Conservation (phyloP, 2,888 invertebrate species). For the Pyralis farinalis region DNA sequence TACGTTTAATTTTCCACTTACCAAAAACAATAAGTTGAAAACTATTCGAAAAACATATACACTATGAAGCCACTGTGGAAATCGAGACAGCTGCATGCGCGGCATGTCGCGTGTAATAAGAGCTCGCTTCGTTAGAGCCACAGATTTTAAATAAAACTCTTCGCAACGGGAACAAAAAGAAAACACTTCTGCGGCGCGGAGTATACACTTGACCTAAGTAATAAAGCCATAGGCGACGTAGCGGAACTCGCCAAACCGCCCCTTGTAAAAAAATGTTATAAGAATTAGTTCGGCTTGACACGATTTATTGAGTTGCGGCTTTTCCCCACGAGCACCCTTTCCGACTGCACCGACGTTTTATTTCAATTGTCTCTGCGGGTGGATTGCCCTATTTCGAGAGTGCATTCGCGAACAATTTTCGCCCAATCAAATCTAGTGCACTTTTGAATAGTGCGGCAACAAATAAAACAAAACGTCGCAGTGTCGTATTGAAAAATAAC, state of each 20-base stretch:
- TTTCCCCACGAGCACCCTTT: conserved; percentile 25
- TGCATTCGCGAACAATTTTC: conserved; percentile 55
- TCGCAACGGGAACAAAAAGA: conserved; percentile 62
- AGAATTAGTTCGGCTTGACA: conserved; percentile 40
- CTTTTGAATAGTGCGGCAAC: conserved; percentile 36
- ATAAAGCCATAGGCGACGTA: conserved; percentile 32
- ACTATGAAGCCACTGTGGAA: background rate
- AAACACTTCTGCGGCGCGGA: conserved; percentile 47
- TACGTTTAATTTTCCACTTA: conserved; percentile 18
- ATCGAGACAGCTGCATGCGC: conserved; percentile 49
- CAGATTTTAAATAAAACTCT: conserved; percentile 75
- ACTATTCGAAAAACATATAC: background rate
- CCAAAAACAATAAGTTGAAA: conserved; percentile 1
- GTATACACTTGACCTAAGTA: conserved; percentile 56
- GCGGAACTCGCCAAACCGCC: conserved; percentile 29
- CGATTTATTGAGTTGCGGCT: conserved; percentile 27
- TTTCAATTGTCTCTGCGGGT: conserved; percentile 75
- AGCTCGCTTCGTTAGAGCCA: conserved; percentile 69
- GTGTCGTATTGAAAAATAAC: conserved; percentile 8
- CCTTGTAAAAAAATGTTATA: conserved; percentile 35
- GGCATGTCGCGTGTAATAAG: conserved; percentile 53
- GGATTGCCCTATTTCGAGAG: conserved; percentile 70
- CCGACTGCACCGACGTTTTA: conserved; percentile 50
- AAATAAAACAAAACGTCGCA: conserved; percentile 9
- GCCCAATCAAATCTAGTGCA: conserved; percentile 52